phyloP scores from a whole-genome alignment of 2,888 invertebrate genomes.

The Orchesella flavescens region DNA sequence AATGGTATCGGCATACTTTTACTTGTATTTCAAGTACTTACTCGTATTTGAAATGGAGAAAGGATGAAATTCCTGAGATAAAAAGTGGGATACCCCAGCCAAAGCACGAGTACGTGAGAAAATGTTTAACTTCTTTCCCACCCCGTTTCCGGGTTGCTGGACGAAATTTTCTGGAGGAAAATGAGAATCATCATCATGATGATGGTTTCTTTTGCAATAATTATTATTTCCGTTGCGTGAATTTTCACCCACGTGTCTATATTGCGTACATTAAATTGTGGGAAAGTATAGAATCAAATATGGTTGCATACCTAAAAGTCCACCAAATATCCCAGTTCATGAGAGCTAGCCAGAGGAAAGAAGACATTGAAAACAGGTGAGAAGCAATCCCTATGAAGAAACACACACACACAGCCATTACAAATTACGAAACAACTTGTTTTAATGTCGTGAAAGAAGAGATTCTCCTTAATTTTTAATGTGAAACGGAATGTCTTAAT shows the following conservation, averaged over 20 bases:
- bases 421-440: too few species aligned
- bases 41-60: constrained; percentile 67
- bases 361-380: constrained; percentile 67
- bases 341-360: constrained; percentile 68
- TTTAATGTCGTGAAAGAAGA: too few species aligned
- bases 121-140: constrained; percentile 35
- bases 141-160: constrained; percentile 10
- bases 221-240: too few species aligned
- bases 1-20: constrained; percentile 35
- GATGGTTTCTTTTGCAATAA: not conserved
- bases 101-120: constrained; percentile 51
- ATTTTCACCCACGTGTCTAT: not conserved
- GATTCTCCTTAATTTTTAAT: not conserved
- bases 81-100: constrained; percentile 68
- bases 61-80: constrained; percentile 58
- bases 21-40: constrained; percentile 29
- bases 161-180: constrained; percentile 46
- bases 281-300: not conserved
- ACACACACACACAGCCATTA: not conserved
- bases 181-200: not conserved
- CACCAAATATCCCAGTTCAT: constrained; percentile 69
- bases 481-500: not conserved
- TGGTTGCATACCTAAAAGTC: constrained; percentile 65
- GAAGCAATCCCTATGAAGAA: constrained; percentile 62
- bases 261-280: not conserved